phyloP scores from a whole-genome alignment of 2,888 invertebrate genomes.

The Nomada ruficornis region DNA sequence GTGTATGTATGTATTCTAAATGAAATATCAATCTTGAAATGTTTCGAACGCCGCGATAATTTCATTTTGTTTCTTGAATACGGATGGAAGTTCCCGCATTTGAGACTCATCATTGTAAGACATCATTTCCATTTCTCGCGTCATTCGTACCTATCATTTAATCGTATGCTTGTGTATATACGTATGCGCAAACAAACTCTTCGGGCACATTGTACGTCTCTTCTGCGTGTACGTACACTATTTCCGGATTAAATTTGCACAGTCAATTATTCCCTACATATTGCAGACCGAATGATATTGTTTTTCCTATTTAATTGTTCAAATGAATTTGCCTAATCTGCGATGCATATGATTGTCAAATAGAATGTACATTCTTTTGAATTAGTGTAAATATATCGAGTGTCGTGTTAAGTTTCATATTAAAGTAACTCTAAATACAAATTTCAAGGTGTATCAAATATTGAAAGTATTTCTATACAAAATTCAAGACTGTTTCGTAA shows the following conservation, averaged over 20 bases:
- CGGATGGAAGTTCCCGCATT: constrained; percentile 43
- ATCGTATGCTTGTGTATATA: constrained; percentile 7
- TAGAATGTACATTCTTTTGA: too few relatives aligned
- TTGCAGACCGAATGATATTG: neutral
- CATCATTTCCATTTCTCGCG: constrained; percentile 54
- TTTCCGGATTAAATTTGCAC: constrained; percentile 13
- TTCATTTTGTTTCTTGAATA: constrained; percentile 28
- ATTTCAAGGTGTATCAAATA: too few relatives aligned
- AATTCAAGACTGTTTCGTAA: too few relatives aligned
- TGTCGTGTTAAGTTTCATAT: too few relatives aligned
- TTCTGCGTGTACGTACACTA: constrained; percentile 1
- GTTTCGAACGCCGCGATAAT: constrained; percentile 10
- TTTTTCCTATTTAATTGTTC: neutral
- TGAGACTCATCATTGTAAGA: constrained; percentile 52
- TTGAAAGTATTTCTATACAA: too few relatives aligned
- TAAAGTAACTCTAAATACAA: too few relatives aligned
- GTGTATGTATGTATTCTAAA: neutral
- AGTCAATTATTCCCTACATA: constrained; percentile 10
- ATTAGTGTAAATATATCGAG: too few relatives aligned
- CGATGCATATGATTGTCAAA: too few relatives aligned
- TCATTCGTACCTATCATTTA: constrained; percentile 20
- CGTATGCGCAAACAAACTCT: constrained; percentile 27
- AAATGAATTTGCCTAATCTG: too few relatives aligned
- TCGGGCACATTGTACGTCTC: constrained; percentile 1
- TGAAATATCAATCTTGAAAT: neutral